Base-by-base conservation (phyloP, 2,113 vertebrate genomes). In the Rhea americana region DNA sequence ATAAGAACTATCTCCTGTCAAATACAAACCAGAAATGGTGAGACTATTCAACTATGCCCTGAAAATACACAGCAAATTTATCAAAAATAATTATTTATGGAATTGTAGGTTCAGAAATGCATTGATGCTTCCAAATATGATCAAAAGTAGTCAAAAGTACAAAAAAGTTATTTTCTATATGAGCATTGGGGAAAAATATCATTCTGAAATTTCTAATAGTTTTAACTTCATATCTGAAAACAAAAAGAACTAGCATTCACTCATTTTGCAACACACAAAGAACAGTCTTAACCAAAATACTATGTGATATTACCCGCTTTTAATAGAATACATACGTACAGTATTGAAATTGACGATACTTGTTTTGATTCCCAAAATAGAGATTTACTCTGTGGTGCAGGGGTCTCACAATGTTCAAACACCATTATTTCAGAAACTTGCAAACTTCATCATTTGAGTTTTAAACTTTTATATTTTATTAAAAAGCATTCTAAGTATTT, bases 341-440 rank as follows among this genome's bases (percentile, higher is more conserved):
- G 22, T 58, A 56, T 5, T 84, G 66, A 92, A 79, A 84, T 5
- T 4, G 78, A 66, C 32, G 1, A 43, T 47, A 68, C 1, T 82
- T 74, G 15, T 47, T 85, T 90, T 32, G 55, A 13, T 15, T 22
- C 61, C 58, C 65, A 11, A 65, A 85, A 62, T 0, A 41, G 18
- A 67, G 63, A 47, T 68, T 50, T 68, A 43, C 4, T 87, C 25
- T 26, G 76, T 30, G 82, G 56, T 24, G 39, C 28, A 84, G 53
- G 0, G 1, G 25, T 41, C 13, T 74, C 26, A 24, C 15, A 20
- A 26, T 4, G 7, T 82, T 0, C 16, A 24, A 81, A 18, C 75
- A 90, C 51, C 48, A 17, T 20, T 51, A 37, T 20, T 88, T 79
- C 21, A 75, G 13, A 18, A 32, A 83, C 7, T 25, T 26, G 13